Base-by-base conservation (phyloP, 2,113 vertebrate species). In the Corythaeola cristata region DNA sequence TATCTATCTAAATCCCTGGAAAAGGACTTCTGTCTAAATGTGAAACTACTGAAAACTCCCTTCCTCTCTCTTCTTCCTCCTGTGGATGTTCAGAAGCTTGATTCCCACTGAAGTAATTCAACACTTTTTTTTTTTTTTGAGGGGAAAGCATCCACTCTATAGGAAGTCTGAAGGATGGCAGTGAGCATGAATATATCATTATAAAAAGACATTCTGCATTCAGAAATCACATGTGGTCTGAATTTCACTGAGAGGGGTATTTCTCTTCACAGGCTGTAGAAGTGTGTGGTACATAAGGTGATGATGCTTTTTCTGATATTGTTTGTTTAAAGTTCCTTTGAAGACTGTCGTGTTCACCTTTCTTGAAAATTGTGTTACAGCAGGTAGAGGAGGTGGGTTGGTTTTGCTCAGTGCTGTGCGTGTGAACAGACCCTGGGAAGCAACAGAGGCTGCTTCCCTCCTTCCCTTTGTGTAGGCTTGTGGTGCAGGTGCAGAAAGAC, bases 301-400 rank as follows among this genome's bases (percentile, higher is more conserved):
- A 53, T 32, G 37, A 91, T 89, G 72, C 80, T 74, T 90, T 88
- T 80, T 33, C 68, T 95, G 74, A 28, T 64, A 68, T 71, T 84
- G 76, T 93, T 94, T 97, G 68, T 56, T 96, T 90, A 92, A 93
- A 92, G 89, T 92, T 47, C 39, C 35, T 96, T 96, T 95, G 95
- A 96, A 96, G 67, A 19, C 14, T 88, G 79, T 83, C 33, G 8
- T 53, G 49, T 89, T 96, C 73, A n/a, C 86, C 76, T 78, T 81
- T 78, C 64, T 72, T 92, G 86, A 89, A 93, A 92, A 93, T 53
- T 84, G 68, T 71, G 73, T 71, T 96, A 7, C 49, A 62, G 53
- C n/a, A 41, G 24, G 49, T 52, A 23, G 52, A 72, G 60, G 41
- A 89, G 71, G 35, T 67, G 55, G 30, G 24, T 35, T 90, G 45